Evolutionary conservation across 2,797 vertebrate species (phyloP).

Genomic region (Salmo trutta): DNA sequence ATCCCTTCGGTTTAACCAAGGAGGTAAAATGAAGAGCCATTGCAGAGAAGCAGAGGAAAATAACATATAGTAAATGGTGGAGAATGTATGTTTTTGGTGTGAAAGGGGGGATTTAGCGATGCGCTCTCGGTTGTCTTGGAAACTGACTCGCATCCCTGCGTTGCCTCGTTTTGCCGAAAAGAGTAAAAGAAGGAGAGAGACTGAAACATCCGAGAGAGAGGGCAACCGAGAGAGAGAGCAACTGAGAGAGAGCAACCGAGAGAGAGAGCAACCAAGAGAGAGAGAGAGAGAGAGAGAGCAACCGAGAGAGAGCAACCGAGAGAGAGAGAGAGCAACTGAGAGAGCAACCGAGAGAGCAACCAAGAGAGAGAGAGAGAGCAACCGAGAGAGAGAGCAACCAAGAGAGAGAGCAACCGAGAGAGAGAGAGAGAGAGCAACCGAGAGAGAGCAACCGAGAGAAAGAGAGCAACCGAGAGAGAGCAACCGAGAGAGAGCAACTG

Average conservation of each 20-base stretch:
- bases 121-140: slow-evolving; percentile 8
- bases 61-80: not conserved
- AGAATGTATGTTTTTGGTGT: not conserved
- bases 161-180: not conserved
- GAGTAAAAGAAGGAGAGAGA: not conserved
- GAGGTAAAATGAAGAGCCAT: not conserved
- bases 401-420: not conserved
- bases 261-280: not conserved
- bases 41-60: not conserved
- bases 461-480: not conserved
- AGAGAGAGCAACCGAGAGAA: not conserved
- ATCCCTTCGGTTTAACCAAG: not conserved
- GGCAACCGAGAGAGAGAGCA: too few species aligned
- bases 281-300: not conserved
- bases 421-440: not conserved
- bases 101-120: not conserved
- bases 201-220: too few species aligned
- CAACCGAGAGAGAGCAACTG: not conserved
- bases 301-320: not conserved
- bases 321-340: not conserved
- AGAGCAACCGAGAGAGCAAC: not conserved
- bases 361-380: not conserved
- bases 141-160: slow-evolving; percentile 9
- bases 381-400: not conserved
- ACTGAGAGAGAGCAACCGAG: too few species aligned